Evolutionary conservation across 2,113 vertebrate species (phyloP).

Genomic region (Pluvialis apricaria): DNA sequence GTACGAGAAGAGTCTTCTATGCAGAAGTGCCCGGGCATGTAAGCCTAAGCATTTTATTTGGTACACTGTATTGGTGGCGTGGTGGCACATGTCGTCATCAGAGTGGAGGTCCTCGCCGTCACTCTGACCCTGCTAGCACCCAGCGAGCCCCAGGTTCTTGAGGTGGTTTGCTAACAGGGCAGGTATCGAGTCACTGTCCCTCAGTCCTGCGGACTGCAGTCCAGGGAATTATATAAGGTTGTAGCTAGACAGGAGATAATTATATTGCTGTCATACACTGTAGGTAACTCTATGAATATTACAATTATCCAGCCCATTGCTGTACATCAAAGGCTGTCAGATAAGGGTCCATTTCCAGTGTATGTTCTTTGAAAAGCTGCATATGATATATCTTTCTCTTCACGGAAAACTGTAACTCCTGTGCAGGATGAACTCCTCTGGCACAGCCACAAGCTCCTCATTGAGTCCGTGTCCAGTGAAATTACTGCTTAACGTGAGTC

Average conservation of each 20-base stretch:
- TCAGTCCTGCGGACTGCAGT: neutral
- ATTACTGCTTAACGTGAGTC: neutral
- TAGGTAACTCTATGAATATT: constrained; percentile 25
- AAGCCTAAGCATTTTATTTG: fast-evolving
- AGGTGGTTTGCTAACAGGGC: neutral
- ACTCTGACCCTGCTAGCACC: neutral
- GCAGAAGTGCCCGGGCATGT: neutral
- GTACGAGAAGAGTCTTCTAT: fast-evolving
- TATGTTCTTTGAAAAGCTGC: neutral
- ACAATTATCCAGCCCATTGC: neutral
- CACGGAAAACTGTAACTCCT: neutral
- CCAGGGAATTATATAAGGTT: neutral
- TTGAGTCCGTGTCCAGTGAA: neutral
- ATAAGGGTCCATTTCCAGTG: neutral
- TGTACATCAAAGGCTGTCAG: neutral
- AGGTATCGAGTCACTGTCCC: neutral
- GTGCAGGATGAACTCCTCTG: neutral
- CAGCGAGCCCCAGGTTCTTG: neutral
- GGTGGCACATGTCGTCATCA: neutral
- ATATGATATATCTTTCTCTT: neutral
- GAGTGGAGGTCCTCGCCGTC: neutral
- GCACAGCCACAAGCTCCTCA: neutral
- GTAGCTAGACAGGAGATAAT: constrained; percentile 16
- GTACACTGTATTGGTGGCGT: fast-evolving
- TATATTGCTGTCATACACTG: neutral